These are phyloP conservation scores for Valencia hispanica DNA, from an alignment of 2,797 vertebrate genomes.

Conservation along the genomic window DNA sequence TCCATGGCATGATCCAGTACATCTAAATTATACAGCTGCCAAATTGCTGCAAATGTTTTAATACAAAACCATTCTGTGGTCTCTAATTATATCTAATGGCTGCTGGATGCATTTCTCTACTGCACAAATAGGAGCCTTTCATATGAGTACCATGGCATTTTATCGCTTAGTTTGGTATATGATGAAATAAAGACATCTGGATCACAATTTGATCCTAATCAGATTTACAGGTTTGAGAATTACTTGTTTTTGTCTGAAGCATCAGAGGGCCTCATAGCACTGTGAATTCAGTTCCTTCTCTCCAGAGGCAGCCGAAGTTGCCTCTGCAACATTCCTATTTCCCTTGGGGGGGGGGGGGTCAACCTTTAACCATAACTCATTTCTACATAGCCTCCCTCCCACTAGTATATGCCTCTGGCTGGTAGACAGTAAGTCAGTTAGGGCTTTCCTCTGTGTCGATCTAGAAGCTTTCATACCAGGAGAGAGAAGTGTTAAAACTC, in stretches of 20 bases:
- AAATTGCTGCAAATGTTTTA: conserved; percentile 83
- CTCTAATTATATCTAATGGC: conserved; percentile 81
- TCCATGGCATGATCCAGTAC: conserved; percentile 78
- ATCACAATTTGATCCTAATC: conserved; percentile 25
- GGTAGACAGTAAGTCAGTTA: conserved; percentile 75
- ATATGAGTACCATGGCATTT: conserved; percentile 53
- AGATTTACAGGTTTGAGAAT: conserved; percentile 4
- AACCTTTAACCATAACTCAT: conserved; percentile 78
- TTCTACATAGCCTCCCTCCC: conserved; percentile 65
- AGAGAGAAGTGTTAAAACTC: conserved; percentile 95
- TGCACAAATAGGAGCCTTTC: conserved; percentile 49
- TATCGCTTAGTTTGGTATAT: conserved; percentile 34
- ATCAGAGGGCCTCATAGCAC: conserved; percentile 37
- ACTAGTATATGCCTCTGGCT: conserved; percentile 69
- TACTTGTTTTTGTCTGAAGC: conserved; percentile 19
- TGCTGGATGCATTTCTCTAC: conserved; percentile 73
- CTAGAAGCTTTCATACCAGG: conserved; percentile 85
- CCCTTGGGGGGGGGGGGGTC: conserved; percentile 62
- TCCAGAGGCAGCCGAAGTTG: conserved; percentile 58
- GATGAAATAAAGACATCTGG: conserved; percentile 31
- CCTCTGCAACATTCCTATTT: conserved; percentile 52
- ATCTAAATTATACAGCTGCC: conserved; percentile 81
- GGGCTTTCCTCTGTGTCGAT: conserved; percentile 81
- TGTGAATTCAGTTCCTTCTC: conserved; percentile 48
- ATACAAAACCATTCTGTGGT: conserved; percentile 82